Base-by-base conservation (phyloP, 2,797 vertebrate genomes). In the Sebastes melanostomus region DNA sequence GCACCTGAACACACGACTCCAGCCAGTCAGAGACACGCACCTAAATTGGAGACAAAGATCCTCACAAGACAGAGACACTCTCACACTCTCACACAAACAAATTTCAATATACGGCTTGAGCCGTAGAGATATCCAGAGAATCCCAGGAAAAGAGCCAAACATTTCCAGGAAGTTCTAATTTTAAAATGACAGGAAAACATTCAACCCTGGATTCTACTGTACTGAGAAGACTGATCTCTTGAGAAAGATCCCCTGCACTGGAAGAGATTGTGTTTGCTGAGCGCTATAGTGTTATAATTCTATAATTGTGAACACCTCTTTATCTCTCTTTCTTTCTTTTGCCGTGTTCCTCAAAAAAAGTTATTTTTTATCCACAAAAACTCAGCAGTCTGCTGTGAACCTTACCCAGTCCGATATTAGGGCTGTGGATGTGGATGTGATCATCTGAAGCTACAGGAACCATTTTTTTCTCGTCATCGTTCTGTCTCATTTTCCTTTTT, bases 401-500 rank as follows among this genome's bases (percentile, higher is more conserved):
- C 67, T 50, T 52, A n/a, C 25, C 16, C 27, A 30, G 60, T 83
- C 61, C 83, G 81, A 88, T 86, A 86, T 87, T 82, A 76, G 74
- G 27, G 30, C 63, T 38, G 75, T 20, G 52, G 25, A 75, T 36
- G 75, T 20, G 42, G 25, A 75, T 74, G 20, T 82, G 56, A 76
- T 85, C 24, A 55, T 86, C 72, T 62, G 72, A 55, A 71, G 65
- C 68, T 62, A n/a, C 7, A 14, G 75, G 34, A 83, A 77, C 32
- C 71, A 79, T 34, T 82, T 62, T 56, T 32, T 20, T 56, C 67
- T 38, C 55, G 4, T 46, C 24, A 42, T 79, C 24, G 1, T 14
- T 65, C 50, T 18, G 20, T 54, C 59, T 77, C 38, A 61, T 74
- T 81, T 78, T 75, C 36, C 46, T 52, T 65, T 66, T 27, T 56